phyloP scores from a whole-genome alignment of 2,113 vertebrate genomes.

The Sisor rabdophorus region DNA sequence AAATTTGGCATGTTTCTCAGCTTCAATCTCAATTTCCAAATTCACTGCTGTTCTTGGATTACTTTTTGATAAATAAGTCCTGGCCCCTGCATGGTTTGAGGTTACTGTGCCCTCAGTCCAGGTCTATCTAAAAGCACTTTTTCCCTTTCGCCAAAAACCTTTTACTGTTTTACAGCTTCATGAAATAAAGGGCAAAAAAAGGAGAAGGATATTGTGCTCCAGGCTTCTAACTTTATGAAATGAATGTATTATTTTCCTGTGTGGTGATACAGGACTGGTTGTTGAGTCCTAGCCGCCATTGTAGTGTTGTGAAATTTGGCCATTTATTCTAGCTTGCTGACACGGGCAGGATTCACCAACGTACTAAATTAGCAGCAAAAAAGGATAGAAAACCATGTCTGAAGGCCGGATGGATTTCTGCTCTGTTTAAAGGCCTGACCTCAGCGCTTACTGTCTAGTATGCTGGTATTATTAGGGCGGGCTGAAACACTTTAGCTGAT shows the following conservation, averaged over 20 bases:
- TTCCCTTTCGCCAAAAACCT: slow-evolving; percentile 22
- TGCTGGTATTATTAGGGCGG: slow-evolving; percentile 72
- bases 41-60: neutral
- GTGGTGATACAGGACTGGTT: slow-evolving; percentile 68
- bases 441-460: slow-evolving; percentile 72
- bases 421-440: slow-evolving; percentile 80
- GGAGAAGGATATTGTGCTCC: slow-evolving; percentile 70
- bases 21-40: neutral
- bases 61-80: neutral
- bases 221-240: slow-evolving; percentile 71
- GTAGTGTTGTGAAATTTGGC: slow-evolving; percentile 70
- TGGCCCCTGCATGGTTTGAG: slow-evolving; percentile 33
- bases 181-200: slow-evolving; percentile 42
- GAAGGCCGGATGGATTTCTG: slow-evolving; percentile 70
- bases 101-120: slow-evolving; percentile 43
- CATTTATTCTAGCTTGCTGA: slow-evolving; percentile 76
- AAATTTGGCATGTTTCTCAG: neutral
- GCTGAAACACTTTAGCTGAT: slow-evolving; percentile 65
- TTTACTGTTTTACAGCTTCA: slow-evolving; percentile 25
- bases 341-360: slow-evolving; percentile 73
- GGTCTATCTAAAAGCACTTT: slow-evolving; percentile 16
- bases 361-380: slow-evolving; percentile 73
- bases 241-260: slow-evolving; percentile 76
- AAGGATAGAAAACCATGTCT: slow-evolving; percentile 49
- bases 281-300: slow-evolving; percentile 69